Conservation (phyloP, 2,888 invertebrate genomes). For the Halocaridina rubra region DNA sequence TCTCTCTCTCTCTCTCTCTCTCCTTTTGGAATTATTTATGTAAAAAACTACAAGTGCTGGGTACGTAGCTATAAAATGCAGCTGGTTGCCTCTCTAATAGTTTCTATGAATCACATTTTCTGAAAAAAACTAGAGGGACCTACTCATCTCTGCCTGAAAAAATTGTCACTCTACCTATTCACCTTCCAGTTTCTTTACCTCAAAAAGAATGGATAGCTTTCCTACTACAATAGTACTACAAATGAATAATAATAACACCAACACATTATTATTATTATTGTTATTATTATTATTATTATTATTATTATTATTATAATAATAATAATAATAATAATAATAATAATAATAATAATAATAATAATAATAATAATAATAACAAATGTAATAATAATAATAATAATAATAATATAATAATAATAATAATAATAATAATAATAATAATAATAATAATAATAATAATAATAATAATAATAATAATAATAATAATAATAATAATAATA, state of each 20-base stretch:
- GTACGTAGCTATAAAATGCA: background rate
- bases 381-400: background rate
- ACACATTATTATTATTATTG: background rate
- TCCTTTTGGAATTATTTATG: background rate
- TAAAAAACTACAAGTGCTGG: background rate
- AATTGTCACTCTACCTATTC: background rate
- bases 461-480: background rate
- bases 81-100: too few species aligned
- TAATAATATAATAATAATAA: background rate
- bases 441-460: background rate
- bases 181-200: background rate
- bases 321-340: background rate
- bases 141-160: too few species aligned
- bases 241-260: background rate
- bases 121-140: too few species aligned
- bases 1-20: slow-evolving; percentile 18
- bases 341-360: background rate
- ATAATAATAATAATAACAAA: background rate
- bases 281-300: background rate
- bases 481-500: background rate
- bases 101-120: too few species aligned
- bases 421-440: background rate
- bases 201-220: background rate
- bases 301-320: background rate
- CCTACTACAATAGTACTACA: background rate